Evolutionary conservation across 2,797 vertebrate genomes (phyloP).

Genomic region (Kryptopterus vitreolus): DNA sequence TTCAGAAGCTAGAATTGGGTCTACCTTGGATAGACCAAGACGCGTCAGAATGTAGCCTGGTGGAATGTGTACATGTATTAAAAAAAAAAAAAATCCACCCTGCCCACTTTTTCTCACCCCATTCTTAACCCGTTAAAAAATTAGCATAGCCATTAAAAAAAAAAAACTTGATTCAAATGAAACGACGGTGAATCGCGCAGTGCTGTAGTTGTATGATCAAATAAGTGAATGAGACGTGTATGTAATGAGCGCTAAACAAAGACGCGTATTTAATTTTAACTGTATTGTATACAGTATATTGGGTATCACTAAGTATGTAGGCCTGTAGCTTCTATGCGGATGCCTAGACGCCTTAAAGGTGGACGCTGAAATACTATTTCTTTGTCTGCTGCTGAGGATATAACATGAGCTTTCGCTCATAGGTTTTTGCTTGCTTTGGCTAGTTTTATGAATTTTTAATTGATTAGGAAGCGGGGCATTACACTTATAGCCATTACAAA

Average conservation of each 20-base stretch:
- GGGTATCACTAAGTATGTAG: slow-evolving; percentile 21
- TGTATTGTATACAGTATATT: neutral
- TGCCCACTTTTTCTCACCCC: slow-evolving; percentile 41
- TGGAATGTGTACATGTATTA: neutral
- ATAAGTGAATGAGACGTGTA: neutral
- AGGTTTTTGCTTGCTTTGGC: neutral
- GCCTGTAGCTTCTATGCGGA: neutral
- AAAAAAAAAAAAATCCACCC: slow-evolving; percentile 7
- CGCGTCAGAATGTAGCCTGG: neutral
- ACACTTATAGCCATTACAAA: too few relatives aligned
- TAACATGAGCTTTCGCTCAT: neutral
- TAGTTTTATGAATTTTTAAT: neutral
- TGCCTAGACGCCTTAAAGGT: neutral
- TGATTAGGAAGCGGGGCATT: too few relatives aligned
- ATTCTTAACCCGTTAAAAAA: slow-evolving; percentile 24
- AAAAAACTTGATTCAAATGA: neutral
- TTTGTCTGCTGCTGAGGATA: neutral
- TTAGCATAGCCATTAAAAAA: slow-evolving; percentile 34
- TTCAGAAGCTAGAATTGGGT: neutral
- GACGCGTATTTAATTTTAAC: neutral
- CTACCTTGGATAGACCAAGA: neutral
- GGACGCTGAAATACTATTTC: neutral
- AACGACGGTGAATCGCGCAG: neutral
- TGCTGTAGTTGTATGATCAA: neutral
- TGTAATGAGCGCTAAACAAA: neutral